Percentiles rank a stretch among this genome's conserved stretches.
These are phyloP conservation scores for Zaprionus capensis DNA, from an alignment of 1,140 invertebrate species.

Conservation along the genomic window DNA sequence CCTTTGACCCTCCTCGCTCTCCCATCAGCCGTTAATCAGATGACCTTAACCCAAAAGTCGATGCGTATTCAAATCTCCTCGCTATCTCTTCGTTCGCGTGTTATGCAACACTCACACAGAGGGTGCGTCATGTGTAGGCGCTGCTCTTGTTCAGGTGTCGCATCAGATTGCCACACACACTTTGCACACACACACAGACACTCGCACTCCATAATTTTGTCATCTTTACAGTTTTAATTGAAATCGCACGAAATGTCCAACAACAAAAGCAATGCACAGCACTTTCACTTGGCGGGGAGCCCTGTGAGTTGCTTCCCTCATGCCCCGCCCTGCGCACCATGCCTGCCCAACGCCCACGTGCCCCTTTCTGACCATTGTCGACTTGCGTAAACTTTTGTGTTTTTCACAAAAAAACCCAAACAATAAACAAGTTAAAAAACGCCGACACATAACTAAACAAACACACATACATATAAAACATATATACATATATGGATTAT, in stretches of 20 bases:
- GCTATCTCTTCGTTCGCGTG: neutral
- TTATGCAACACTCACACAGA: neutral
- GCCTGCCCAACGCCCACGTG: neutral
- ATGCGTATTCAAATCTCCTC: neutral
- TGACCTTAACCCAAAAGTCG: neutral
- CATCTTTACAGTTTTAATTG: conserved; percentile 55
- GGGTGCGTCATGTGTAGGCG: neutral
- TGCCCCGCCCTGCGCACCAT: neutral
- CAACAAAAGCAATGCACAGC: conserved; percentile 37
- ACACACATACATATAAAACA: conserved; percentile 1
- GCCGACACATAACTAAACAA: neutral
- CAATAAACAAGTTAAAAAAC: conserved; percentile 30
- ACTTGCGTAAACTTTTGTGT: conserved; percentile 74
- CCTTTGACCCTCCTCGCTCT: neutral
- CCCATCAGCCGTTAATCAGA: neutral
- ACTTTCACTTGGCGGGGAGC: conserved; percentile 66
- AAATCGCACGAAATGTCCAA: conserved; percentile 51
- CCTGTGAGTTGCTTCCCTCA: neutral
- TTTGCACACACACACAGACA: neutral
- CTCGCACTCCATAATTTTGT: conserved; percentile 27
- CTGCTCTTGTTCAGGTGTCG: neutral
- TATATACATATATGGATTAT: neutral
- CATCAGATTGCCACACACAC: conserved; percentile 49
- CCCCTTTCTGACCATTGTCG: conserved; percentile 37
- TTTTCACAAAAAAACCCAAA: conserved; percentile 34